A percentile compares a stretch with the other conserved stretches of the same genome.
Evolutionary conservation across 2,888 invertebrate species (phyloP).

Genomic region (Zeuzera pyrina): DNA sequence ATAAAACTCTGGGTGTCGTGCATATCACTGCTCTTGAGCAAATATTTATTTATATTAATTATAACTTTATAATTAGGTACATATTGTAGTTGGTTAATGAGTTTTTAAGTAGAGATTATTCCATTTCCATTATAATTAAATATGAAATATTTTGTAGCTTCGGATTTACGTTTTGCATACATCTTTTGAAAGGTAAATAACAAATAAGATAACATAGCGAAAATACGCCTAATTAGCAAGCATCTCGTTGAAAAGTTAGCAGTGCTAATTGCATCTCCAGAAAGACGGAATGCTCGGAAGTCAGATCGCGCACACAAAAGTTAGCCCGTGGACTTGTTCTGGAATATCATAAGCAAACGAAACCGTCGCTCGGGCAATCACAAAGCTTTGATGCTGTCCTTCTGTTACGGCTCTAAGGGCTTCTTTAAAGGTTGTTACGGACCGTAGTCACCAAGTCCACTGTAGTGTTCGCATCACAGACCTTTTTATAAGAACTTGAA

Average conservation of each 20-base stretch:
- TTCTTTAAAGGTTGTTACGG: conserved; percentile 16
- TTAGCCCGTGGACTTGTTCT: conserved; percentile 15
- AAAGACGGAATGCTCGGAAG: conserved; percentile 3
- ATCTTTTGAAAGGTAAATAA: too few relatives aligned
- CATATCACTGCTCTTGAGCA: too few relatives aligned
- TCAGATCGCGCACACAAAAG: conserved; percentile 15
- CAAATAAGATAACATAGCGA: conserved; percentile 9
- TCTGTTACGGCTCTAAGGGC: conserved; percentile 17
- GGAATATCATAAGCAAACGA: conserved; percentile 26
- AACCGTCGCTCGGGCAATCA: conserved; percentile 15
- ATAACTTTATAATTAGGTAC: too few relatives aligned
- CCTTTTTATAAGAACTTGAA: neutral
- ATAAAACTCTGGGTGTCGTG: too few relatives aligned
- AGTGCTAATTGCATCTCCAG: conserved; percentile 25
- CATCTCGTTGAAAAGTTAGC: conserved; percentile 18
- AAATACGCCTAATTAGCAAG: conserved; percentile 22
- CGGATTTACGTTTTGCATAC: too few relatives aligned
- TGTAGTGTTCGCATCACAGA: conserved; percentile 8
- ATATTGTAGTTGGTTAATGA: too few relatives aligned
- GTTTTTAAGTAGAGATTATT: too few relatives aligned
- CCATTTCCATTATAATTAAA: too few relatives aligned
- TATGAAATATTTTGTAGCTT: too few relatives aligned
- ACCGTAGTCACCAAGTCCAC: neutral
- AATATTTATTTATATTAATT: too few relatives aligned
- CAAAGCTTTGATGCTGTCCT: conserved; percentile 30